phyloP scores from a whole-genome alignment of 2,797 vertebrate genomes.

The Gastrophryne carolinensis region DNA sequence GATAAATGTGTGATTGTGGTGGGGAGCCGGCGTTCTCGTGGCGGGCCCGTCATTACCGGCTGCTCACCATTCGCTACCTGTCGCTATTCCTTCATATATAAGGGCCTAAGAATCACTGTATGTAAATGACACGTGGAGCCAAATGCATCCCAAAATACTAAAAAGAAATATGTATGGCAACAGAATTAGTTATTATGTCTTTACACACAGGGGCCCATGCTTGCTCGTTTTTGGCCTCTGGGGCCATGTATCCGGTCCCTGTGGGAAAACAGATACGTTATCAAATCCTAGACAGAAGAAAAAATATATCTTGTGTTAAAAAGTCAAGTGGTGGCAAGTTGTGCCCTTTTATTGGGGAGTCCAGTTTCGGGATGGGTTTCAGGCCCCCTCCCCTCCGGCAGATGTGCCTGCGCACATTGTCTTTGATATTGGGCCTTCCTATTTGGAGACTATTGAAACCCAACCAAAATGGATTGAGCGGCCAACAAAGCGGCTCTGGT shows the following conservation, averaged over 20 bases:
- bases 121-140: too few relatives aligned
- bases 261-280: conserved; percentile 7
- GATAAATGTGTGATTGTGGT: too few relatives aligned
- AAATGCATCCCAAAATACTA: too few relatives aligned
- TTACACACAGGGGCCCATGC: conserved; percentile 4
- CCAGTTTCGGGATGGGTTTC: conserved; percentile 27
- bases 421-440: not conserved
- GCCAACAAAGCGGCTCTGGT: conserved; percentile 37
- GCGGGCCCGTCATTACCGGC: too few relatives aligned
- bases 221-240: conserved; percentile 4
- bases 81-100: too few relatives aligned
- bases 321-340: conserved; percentile 30
- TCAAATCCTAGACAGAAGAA: not conserved
- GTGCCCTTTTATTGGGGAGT: conserved; percentile 20
- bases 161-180: too few relatives aligned
- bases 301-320: not conserved
- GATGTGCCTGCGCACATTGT: conserved; percentile 34
- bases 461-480: not conserved
- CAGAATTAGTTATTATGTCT: too few relatives aligned
- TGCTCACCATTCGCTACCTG: too few relatives aligned
- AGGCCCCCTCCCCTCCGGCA: conserved; percentile 21
- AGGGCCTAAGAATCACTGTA: too few relatives aligned
- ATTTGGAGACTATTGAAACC: not conserved
- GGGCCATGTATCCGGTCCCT: not conserved
- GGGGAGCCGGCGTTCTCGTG: too few relatives aligned